These are phyloP conservation scores for Tragelaphus imberbis DNA, from an alignment of 2,113 vertebrate species.

Conservation along the genomic window DNA sequence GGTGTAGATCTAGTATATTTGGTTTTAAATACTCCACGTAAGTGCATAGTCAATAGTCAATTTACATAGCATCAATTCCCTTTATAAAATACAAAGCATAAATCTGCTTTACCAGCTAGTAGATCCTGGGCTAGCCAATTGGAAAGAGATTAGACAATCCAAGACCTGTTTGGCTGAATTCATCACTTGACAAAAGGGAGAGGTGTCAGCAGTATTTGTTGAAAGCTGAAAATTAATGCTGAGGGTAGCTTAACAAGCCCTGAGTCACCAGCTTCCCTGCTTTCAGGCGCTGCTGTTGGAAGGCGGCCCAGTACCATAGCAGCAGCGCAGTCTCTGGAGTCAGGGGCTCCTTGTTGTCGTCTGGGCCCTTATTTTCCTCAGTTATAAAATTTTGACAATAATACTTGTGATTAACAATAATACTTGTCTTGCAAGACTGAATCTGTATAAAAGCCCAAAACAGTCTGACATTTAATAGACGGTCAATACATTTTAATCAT, in stretches of 20 bases:
- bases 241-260: conserved; percentile 35
- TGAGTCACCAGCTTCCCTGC: not conserved
- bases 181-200: not conserved
- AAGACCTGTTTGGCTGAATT: conserved; percentile 32
- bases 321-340: not conserved
- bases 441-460: not conserved
- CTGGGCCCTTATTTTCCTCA: not conserved
- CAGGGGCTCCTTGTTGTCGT: not conserved
- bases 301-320: not conserved
- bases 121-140: not conserved
- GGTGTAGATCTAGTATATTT: not conserved
- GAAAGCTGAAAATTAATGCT: conserved; percentile 55
- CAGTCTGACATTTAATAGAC: not conserved
- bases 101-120: conserved; percentile 24
- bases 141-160: conserved; percentile 26
- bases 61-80: conserved; percentile 4
- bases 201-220: conserved; percentile 18
- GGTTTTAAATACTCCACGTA: conserved; percentile 28
- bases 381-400: not conserved
- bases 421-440: not conserved
- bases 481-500: not conserved
- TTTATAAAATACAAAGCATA: conserved; percentile 29
- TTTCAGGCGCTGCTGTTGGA: not conserved
- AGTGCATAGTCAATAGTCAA: not conserved
- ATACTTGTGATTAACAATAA: not conserved